phyloP scores from a whole-genome alignment of 2,888 invertebrate species.

The Monopis laevigella region DNA sequence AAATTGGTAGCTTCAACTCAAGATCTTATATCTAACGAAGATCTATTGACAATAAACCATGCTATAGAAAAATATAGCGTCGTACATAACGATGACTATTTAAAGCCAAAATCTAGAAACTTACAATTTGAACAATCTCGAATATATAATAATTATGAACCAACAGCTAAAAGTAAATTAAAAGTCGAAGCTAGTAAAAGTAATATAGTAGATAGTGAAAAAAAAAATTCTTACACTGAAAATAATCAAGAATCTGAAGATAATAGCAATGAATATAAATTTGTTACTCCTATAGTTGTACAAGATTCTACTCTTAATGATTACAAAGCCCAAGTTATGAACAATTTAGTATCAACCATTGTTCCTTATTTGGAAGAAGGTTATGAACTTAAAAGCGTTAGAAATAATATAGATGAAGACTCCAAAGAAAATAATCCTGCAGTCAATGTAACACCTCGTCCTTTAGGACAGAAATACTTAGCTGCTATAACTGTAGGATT shows the following conservation, averaged over 20 bases:
- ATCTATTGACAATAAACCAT: conserved; percentile 71
- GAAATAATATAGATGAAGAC: conserved; percentile 30
- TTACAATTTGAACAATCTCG: conserved; percentile 26
- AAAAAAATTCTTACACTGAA: conserved; percentile 28
- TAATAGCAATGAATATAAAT: conserved; percentile 36
- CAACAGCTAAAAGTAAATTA: conserved; percentile 30
- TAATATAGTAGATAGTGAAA: conserved; percentile 36
- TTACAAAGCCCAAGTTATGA: conserved; percentile 41
- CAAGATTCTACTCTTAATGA: conserved; percentile 34
- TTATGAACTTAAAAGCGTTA: conserved; percentile 51
- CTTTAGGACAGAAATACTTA: conserved; percentile 63
- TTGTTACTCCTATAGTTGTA: conserved; percentile 59
- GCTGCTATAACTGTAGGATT: conserved; percentile 70
- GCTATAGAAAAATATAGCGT: conserved; percentile 40
- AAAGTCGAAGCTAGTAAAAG: conserved; percentile 26
- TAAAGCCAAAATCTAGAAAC: conserved; percentile 34
- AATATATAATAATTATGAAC: conserved; percentile 21
- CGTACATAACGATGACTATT: conserved; percentile 38
- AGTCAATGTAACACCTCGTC: conserved; percentile 64
- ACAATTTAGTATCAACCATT: conserved; percentile 53
- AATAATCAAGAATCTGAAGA: conserved; percentile 26
- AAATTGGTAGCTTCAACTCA: conserved; percentile 67
- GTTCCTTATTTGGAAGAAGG: conserved; percentile 49
- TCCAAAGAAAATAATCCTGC: conserved; percentile 19
- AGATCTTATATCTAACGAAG: conserved; percentile 70